Conservation (phyloP, 2,888 invertebrate genomes). For the Slavum lentiscoides region DNA sequence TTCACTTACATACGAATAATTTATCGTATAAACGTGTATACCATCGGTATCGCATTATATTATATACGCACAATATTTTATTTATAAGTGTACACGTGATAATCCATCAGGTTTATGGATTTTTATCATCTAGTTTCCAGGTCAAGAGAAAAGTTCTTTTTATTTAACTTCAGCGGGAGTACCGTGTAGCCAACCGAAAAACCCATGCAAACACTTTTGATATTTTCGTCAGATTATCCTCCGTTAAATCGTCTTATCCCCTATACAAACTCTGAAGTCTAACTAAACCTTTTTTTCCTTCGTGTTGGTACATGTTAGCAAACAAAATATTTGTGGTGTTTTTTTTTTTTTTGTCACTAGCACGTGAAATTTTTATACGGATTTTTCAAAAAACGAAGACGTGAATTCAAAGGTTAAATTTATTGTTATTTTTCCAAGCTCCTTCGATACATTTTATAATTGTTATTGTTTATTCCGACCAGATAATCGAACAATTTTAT, state of each 20-base stretch:
- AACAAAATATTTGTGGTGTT: neutral
- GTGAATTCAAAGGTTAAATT: no score
- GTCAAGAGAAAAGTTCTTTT: constrained; percentile 41
- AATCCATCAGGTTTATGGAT: constrained; percentile 23
- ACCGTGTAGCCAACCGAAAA: constrained; percentile 27
- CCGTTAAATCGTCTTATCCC: constrained; percentile 13
- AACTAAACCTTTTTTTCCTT: constrained; percentile 22
- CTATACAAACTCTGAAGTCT: constrained; percentile 15
- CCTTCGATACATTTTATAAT: no score
- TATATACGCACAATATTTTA: neutral
- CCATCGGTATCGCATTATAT: neutral
- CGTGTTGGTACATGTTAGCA: neutral
- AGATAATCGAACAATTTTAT: no score
- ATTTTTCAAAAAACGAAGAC: no score
- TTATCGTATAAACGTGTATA: neutral
- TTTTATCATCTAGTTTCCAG: constrained; percentile 35
- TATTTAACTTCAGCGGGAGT: constrained; percentile 21
- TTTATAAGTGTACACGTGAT: neutral
- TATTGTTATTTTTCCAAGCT: no score
- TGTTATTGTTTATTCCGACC: no score
- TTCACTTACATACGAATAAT: neutral
- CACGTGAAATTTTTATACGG: no score
- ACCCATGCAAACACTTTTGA: constrained; percentile 27
- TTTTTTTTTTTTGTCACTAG: no score
- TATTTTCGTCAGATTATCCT: constrained; percentile 36